A percentile compares a stretch with the other conserved stretches of the same genome.
phyloP scores from a whole-genome alignment of 1,140 invertebrate genomes.

The Oryctes rhinoceros region DNA sequence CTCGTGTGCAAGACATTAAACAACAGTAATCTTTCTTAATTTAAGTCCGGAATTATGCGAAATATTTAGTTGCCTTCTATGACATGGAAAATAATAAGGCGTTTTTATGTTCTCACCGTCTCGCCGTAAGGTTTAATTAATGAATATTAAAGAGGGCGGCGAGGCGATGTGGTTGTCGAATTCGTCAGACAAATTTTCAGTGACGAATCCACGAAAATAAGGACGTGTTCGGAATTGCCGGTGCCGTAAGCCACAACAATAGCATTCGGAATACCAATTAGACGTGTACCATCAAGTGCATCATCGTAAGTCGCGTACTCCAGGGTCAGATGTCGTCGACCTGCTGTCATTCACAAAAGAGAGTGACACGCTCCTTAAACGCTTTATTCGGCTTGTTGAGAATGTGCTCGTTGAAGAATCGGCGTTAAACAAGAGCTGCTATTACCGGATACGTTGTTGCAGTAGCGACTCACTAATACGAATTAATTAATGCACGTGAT shows the following conservation, averaged over 20 bases:
- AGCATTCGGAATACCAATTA: slow-evolving; percentile 29
- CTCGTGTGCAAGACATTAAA: background rate
- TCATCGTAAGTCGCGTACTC: slow-evolving; percentile 21
- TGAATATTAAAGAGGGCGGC: slow-evolving; percentile 8
- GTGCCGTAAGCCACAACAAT: slow-evolving; percentile 10
- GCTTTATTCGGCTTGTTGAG: slow-evolving; percentile 23
- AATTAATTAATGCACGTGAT: too few species aligned
- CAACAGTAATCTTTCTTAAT: background rate
- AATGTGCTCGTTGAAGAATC: background rate
- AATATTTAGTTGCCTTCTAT: background rate
- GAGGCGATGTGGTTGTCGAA: background rate
- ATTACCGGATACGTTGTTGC: background rate
- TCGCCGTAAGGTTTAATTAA: background rate
- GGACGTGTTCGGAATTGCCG: background rate
- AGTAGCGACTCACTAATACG: too few species aligned
- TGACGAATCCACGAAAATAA: slow-evolving; percentile 16
- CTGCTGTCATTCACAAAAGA: slow-evolving; percentile 24
- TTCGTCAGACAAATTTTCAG: slow-evolving; percentile 22
- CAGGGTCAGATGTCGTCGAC: slow-evolving; percentile 36
- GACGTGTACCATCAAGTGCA: slow-evolving; percentile 6
- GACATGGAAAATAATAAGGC: background rate
- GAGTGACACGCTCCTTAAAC: slow-evolving; percentile 30
- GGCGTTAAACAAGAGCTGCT: background rate
- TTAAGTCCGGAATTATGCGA: background rate
- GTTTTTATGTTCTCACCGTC: background rate